A percentile compares a stretch with the other conserved stretches of the same genome.
These are phyloP conservation scores for Liodrosophila aerea DNA, from an alignment of 2,888 invertebrate species.

Conservation along the genomic window DNA sequence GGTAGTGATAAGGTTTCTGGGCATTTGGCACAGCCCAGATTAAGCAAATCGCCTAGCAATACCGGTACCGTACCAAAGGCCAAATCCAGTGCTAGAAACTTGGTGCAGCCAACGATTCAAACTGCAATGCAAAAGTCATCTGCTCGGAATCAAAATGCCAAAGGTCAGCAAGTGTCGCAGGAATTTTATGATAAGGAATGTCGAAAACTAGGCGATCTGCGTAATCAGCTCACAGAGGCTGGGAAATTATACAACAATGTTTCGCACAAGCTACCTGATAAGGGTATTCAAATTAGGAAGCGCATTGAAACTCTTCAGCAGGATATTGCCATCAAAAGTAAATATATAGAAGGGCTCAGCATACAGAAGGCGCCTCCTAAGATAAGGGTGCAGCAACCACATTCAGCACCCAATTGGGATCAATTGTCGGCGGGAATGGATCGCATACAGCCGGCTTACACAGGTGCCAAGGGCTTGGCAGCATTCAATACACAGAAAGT, in stretches of 20 bases:
- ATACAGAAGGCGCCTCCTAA: conserved; percentile 72
- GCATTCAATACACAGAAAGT: conserved; percentile 87
- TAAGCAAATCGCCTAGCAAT: conserved; percentile 39
- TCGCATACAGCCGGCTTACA: conserved; percentile 76
- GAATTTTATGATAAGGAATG: conserved; percentile 83
- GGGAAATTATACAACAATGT: conserved; percentile 70
- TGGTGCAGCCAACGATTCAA: conserved; percentile 71
- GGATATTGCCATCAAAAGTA: conserved; percentile 83
- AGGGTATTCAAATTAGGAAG: conserved; percentile 84
- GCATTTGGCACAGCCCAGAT: no score
- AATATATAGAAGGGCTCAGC: conserved; percentile 84
- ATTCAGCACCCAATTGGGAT: conserved; percentile 70
- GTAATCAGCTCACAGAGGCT: conserved; percentile 82
- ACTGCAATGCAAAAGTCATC: conserved; percentile 21
- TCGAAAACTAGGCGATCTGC: conserved; percentile 82
- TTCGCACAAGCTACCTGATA: conserved; percentile 84
- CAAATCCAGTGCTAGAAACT: conserved; percentile 26
- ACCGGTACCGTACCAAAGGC: conserved; percentile 26
- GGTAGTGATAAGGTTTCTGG: no score
- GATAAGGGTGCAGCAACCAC: conserved; percentile 13
- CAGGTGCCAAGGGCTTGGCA: conserved; percentile 84
- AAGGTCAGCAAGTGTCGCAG: conserved; percentile 58
- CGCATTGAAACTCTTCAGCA: conserved; percentile 83
- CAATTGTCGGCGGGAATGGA: conserved; percentile 78
- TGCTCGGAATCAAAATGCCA: neutral